Evolutionary conservation across 2,797 vertebrate genomes (phyloP).

Genomic region (Arctocebus calabarensis): DNA sequence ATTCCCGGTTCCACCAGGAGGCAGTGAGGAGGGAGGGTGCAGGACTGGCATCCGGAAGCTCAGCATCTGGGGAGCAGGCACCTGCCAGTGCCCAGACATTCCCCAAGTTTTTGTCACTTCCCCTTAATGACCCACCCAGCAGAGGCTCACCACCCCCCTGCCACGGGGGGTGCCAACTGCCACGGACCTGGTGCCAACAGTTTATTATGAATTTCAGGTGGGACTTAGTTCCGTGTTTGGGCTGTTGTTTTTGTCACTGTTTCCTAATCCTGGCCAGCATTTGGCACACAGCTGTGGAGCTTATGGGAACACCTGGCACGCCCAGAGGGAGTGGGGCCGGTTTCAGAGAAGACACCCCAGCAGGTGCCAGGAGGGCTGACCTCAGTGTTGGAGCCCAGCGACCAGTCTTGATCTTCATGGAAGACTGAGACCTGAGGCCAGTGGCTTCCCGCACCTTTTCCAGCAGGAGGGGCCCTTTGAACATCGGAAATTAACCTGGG

Average conservation of each 20-base stretch:
- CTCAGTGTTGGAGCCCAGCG: background rate
- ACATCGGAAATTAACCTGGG: background rate
- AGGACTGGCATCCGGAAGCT: background rate
- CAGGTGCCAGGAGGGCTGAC: background rate
- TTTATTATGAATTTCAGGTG: background rate
- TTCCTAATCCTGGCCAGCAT: background rate
- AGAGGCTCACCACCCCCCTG: background rate
- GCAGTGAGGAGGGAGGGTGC: background rate
- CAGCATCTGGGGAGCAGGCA: background rate
- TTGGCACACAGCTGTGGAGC: background rate
- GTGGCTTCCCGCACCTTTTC: background rate
- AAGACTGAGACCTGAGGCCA: background rate
- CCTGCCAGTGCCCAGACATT: background rate
- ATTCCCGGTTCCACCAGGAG: background rate
- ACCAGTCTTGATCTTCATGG: background rate
- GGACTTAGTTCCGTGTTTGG: background rate
- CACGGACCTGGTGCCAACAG: background rate
- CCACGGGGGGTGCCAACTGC: too few relatives aligned
- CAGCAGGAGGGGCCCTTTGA: background rate
- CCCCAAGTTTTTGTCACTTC: background rate
- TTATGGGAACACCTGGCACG: background rate
- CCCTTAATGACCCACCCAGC: background rate
- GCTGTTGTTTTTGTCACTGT: background rate
- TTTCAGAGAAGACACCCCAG: constrained; percentile 15
- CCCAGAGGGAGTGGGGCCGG: background rate